Base-by-base conservation (phyloP, 2,797 vertebrate genomes). In the Momotus momota region DNA sequence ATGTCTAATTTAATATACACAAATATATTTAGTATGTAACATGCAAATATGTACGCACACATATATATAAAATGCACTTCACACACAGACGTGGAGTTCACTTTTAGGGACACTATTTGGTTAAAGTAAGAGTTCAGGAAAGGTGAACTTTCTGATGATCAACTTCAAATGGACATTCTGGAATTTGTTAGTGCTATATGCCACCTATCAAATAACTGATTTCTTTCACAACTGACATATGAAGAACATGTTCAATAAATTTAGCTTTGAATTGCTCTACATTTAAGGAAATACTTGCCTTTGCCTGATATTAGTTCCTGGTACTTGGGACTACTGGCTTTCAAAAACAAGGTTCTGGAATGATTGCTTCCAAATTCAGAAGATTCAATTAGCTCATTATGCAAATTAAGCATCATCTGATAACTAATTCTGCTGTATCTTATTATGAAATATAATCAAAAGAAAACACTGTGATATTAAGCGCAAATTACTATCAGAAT, bases 371-470 rank as follows among this genome's bases (percentile, higher is more conserved):
- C 49, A 94, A 52, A 77, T 67, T 84, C 91, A 62, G 60, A 87
- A 95, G 61, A 90, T 60, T 90, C 60, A 87, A 71, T 96, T 87
- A 95, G 46, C 25, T 96, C 51, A 92, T 96, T 96, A 96, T 86
- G 82, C 8, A 97, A 96, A 96, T 94, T 41, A 95, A 93, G 13
- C 61, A 73, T 55, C 45, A 77, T 90, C 54, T 90, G 61, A 86
- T 95, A 93, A 93, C 61, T 78, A 81, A 96, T 71, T 18, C 61
- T 91, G 58, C 45, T 57, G 81, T 13, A 85, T 81, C 38, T 95
- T 79, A 41, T 94, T 96, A 90, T 55, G 90, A 92, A 96, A 94
- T 74, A 94, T 41, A 94, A 89, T 74, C 88, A 95, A 90, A 97
- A 96, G 70, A 35, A 96, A 45, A 25, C 26, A 80, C 33, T 72